Conservation (phyloP, 2,113 vertebrate species). For the Lethenteron reissneri region DNA sequence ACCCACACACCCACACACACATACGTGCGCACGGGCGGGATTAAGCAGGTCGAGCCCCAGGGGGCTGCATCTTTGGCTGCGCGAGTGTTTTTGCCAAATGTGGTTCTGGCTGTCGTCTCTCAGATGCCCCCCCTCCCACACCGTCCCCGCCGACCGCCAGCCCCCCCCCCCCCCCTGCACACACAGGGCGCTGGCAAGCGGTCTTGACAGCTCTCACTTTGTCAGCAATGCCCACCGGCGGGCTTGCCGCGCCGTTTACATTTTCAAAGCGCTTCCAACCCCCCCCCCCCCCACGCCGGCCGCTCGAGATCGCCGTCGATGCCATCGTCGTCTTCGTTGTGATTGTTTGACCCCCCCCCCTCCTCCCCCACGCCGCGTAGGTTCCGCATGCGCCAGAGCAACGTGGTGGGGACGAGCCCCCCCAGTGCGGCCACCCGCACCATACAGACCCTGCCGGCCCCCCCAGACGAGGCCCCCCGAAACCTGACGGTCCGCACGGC, state of each 20-base stretch:
- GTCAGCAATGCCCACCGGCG: too few species aligned
- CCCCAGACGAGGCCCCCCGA: conserved; percentile 46
- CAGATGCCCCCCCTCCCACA: background rate
- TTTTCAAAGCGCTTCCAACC: background rate
- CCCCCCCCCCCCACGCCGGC: background rate
- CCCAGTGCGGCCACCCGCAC: conserved; percentile 49
- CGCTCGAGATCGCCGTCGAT: background rate
- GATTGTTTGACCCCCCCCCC: background rate
- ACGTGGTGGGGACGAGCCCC: conserved; percentile 52
- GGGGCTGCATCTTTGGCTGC: too few species aligned
- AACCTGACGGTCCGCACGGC: conserved; percentile 47
- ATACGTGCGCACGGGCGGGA: too few species aligned
- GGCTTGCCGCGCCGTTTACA: too few species aligned
- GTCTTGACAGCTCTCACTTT: too few species aligned
- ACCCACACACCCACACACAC: too few species aligned
- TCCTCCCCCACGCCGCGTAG: conserved; percentile 17
- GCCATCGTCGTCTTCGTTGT: background rate
- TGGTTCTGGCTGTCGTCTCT: too few species aligned
- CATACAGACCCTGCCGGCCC: conserved; percentile 70
- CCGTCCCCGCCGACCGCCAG: background rate
- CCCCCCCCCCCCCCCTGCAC: background rate
- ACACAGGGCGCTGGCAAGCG: too few species aligned
- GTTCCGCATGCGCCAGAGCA: conserved; percentile 66
- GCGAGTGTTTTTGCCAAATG: too few species aligned
- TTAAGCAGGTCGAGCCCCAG: too few species aligned